Evolutionary conservation across 2,113 vertebrate genomes (phyloP), one percentile per base, ranked within the genome.

Genomic region (Poeciliopsis occidentalis): DNA sequence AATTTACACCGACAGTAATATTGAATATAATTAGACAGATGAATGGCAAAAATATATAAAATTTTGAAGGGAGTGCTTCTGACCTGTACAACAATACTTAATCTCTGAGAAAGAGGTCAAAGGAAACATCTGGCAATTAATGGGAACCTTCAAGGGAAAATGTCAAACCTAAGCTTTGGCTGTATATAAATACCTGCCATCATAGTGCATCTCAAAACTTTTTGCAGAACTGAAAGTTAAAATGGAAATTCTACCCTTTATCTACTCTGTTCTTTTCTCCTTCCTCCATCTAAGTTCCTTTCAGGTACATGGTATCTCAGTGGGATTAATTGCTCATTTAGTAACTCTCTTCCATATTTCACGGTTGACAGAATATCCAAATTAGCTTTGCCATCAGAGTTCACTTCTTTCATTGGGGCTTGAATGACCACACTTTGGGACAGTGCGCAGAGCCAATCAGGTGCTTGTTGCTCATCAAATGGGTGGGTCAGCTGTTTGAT

Each of bases 251-350:
- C 71, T 62, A 63, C 71, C 44, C 29, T 67, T 71, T 75, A 62
- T 68, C 71, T 41, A 12, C 81, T 75, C 71, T 70, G 26, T 72
- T 73, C 74, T 32, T n/a, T 71, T 69, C 44, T 66, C 47, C 61
- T 67, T 76, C 62, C 70, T 79, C 75, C 75, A 85, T 89, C 84
- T 78, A 82, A 62, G 82, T 84, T 87, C 32, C 83, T 82, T 80
- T 62, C 83, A 86, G 87, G 88, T 91, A 90, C 84, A 84, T 78
- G 69, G 73, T 92, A 89, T 91, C 91, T 91, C 86, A 6, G 73
- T 83, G 84, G 91, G 89, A 92, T 92, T 92, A 91, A 91, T 92
- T 92, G 91, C 89, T 90, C 86, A 92, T 92, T 91, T 92, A 92
- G 90, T 84, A 89, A 92, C 85, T 88, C 90, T 84, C 88, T 86